phyloP scores from a whole-genome alignment of 2,797 vertebrate genomes.

The Phoeniculus purpureus region DNA sequence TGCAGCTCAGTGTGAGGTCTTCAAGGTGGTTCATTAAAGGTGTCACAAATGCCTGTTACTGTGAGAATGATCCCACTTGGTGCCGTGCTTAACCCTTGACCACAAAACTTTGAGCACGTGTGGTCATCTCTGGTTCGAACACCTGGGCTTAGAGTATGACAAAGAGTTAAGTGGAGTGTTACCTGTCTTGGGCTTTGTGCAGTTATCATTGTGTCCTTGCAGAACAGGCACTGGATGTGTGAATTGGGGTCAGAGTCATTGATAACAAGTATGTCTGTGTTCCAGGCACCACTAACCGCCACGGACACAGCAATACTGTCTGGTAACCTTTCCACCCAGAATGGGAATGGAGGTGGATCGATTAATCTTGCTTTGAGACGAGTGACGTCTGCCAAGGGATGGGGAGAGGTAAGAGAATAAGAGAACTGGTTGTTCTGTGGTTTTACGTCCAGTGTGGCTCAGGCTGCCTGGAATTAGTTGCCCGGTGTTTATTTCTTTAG shows the following conservation, averaged over 20 bases:
- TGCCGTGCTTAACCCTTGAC: neutral
- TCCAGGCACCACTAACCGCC: slow-evolving; percentile 92
- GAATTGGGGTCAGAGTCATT: neutral
- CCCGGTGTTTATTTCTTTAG: neutral
- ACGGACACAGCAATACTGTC: slow-evolving; percentile 95
- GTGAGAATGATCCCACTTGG: neutral
- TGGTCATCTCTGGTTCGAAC: neutral
- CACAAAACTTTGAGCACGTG: neutral
- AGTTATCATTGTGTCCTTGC: neutral
- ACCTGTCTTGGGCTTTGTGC: neutral
- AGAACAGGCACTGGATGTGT: neutral
- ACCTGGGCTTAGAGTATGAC: neutral
- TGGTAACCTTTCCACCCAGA: slow-evolving; percentile 97
- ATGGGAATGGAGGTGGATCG: slow-evolving; percentile 94
- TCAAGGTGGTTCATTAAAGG: neutral
- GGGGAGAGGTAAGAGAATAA: slow-evolving; percentile 92
- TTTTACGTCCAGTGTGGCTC: neutral
- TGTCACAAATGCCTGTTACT: neutral
- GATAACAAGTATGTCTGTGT: neutral
- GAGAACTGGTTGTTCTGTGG: accelerated
- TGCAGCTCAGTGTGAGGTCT: neutral
- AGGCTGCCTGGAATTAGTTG: neutral
- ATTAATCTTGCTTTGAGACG: slow-evolving; percentile 91
- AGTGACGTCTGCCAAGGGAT: slow-evolving; percentile 93
- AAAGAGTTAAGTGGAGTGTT: neutral